Conservation (phyloP, 2,888 invertebrate genomes). For the Pinctada fucata region DNA sequence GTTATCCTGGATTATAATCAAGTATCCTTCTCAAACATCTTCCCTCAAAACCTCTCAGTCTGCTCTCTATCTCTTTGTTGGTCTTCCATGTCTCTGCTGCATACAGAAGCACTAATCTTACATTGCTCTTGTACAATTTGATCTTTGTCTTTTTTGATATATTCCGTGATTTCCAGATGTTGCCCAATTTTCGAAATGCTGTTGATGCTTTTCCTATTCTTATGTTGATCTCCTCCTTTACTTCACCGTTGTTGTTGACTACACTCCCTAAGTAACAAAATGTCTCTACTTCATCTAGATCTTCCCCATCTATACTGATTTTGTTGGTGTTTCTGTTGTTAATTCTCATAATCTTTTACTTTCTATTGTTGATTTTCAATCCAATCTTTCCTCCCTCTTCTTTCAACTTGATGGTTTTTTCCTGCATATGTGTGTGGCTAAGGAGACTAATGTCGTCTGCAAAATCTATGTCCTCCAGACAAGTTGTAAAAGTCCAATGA, state of each 20-base stretch:
- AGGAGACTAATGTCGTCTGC: constrained; percentile 27
- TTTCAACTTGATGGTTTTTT: background rate
- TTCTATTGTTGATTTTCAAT: constrained; percentile 12
- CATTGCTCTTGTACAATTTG: constrained; percentile 26
- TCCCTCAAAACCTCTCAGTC: constrained; percentile 27
- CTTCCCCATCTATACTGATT: constrained; percentile 2
- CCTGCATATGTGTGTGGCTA: constrained; percentile 19
- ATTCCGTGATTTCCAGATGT: no score
- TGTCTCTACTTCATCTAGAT: background rate
- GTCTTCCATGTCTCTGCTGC: constrained; percentile 24
- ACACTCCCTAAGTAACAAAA: constrained; percentile 21
- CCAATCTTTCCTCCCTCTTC: constrained; percentile 5
- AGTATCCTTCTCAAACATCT: constrained; percentile 18
- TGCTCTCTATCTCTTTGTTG: constrained; percentile 24
- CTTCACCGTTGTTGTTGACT: no score
- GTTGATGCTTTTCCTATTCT: constrained; percentile 21
- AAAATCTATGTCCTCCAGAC: constrained; percentile 31
- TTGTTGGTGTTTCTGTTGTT: constrained; percentile 16
- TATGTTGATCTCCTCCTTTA: constrained; percentile 10
- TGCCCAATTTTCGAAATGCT: no score
- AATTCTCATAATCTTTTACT: constrained; percentile 11
- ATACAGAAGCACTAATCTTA: constrained; percentile 25
- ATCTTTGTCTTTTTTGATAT: no score
- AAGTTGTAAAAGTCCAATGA: constrained; percentile 18
- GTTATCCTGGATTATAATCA: no score